Evolutionary conservation across 2,113 vertebrate genomes (phyloP).

Genomic region (Centropus unirufus): DNA sequence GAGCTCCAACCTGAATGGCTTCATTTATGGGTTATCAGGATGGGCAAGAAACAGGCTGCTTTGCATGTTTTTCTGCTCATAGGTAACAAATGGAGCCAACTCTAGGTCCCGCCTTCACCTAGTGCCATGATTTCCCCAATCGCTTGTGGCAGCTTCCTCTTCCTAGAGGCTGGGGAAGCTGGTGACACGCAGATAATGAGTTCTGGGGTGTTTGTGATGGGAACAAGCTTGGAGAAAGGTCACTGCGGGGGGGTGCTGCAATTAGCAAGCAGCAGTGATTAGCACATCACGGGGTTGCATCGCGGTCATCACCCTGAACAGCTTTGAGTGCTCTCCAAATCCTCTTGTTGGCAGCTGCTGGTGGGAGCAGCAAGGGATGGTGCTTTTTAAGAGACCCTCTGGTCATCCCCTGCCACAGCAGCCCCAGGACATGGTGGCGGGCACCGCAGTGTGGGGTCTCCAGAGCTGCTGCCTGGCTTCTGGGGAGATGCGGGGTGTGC

Average conservation of each 20-base stretch:
- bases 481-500: neutral
- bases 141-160: neutral
- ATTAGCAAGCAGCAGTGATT: neutral
- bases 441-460: fast-evolving
- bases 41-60: neutral
- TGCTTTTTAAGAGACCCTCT: neutral
- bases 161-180: neutral
- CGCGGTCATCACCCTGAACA: fast-evolving
- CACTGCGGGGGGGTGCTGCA: neutral
- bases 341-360: fast-evolving
- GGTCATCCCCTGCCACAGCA: neutral
- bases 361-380: no score
- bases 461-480: neutral
- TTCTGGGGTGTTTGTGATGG: fast-evolving
- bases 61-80: fast-evolving
- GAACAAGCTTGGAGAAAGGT: fast-evolving
- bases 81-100: neutral
- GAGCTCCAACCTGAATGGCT: fast-evolving
- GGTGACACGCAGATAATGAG: fast-evolving
- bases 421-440: fast-evolving
- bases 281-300: fast-evolving
- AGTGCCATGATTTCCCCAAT: fast-evolving
- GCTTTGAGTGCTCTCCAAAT: neutral
- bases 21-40: neutral
- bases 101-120: neutral